Evolutionary conservation across 2,888 invertebrate genomes (phyloP).

Genomic region (Tipula vernalis): DNA sequence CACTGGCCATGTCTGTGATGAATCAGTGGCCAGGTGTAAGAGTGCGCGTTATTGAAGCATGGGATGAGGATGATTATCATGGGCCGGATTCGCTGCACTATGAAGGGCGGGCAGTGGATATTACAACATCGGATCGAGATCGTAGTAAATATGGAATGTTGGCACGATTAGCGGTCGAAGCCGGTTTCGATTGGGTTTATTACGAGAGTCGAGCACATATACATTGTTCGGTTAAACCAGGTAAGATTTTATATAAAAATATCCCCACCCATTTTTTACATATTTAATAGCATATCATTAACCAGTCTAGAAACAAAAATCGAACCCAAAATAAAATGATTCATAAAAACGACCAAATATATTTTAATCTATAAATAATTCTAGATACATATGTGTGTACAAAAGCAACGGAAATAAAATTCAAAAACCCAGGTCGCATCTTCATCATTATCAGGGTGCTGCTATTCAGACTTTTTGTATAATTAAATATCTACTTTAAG

Average conservation of each 20-base stretch:
- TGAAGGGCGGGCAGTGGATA: slow-evolving; percentile 92
- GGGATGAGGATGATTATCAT: slow-evolving; percentile 80
- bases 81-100: slow-evolving; percentile 78
- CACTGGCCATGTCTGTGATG: slow-evolving; percentile 90
- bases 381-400: no score
- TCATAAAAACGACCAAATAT: not conserved
- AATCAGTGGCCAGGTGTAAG: slow-evolving; percentile 96
- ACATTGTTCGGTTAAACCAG: slow-evolving; percentile 95
- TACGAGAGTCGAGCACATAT: slow-evolving; percentile 91
- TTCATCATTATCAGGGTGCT: not conserved
- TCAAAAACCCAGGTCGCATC: not conserved
- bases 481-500: not conserved
- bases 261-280: not conserved
- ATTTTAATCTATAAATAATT: not conserved
- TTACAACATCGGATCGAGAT: slow-evolving; percentile 89
- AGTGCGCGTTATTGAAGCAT: slow-evolving; percentile 86
- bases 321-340: not conserved
- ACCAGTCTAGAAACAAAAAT: not conserved
- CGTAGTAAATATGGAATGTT: slow-evolving; percentile 91
- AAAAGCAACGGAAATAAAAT: not conserved
- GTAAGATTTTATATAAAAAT: slow-evolving; percentile 41
- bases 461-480: not conserved
- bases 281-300: not conserved
- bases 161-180: slow-evolving; percentile 88
- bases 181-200: slow-evolving; percentile 98